phyloP scores from a whole-genome alignment of 2,888 invertebrate genomes.

The Drosophila mercatorum region DNA sequence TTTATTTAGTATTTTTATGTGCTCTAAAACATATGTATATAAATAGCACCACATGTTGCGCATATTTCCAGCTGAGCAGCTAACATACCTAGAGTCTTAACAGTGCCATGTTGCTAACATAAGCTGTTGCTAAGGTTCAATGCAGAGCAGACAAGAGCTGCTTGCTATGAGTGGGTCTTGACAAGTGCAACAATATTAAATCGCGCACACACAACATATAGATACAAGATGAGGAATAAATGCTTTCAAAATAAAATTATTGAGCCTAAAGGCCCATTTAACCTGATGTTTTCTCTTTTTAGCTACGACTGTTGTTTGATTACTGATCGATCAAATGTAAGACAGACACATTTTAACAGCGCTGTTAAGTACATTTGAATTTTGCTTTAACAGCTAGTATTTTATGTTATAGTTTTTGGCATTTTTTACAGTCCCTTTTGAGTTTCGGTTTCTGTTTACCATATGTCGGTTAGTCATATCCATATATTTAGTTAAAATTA shows the following conservation, averaged over 20 bases:
- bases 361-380: not conserved
- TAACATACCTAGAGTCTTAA: not conserved
- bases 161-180: not conserved
- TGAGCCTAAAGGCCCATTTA: no score
- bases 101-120: not conserved
- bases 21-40: not conserved
- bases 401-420: constrained; percentile 3
- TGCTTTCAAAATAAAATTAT: no score
- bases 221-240: no score
- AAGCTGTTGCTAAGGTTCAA: no score
- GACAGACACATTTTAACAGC: not conserved
- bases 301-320: no score
- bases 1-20: not conserved
- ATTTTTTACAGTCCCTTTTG: constrained; percentile 12
- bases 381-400: not conserved
- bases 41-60: constrained; percentile 1
- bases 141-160: not conserved
- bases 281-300: no score
- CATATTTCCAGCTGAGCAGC: not conserved
- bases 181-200: no score
- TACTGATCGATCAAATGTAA: no score
- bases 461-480: constrained; percentile 36
- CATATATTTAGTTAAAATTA: constrained; percentile 35
- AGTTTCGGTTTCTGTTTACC: constrained; percentile 4
- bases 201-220: no score